Percentiles rank a stretch among this genome's conserved stretches.
phyloP scores from a whole-genome alignment of 37 sponge, comb jelly and placozoan species.

The Axinella damicornis region DNA sequence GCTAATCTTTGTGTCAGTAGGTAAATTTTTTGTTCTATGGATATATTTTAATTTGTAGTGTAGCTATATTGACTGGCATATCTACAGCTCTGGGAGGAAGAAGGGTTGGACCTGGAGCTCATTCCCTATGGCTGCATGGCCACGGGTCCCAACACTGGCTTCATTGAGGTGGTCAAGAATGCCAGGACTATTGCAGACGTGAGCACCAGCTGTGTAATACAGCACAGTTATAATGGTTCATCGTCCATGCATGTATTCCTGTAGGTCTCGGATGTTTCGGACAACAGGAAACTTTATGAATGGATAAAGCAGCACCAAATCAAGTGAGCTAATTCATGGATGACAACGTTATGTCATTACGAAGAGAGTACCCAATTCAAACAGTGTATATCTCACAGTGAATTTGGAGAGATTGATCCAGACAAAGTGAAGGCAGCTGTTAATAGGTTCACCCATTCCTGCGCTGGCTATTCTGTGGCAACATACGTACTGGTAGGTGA shows the following conservation, averaged over 20 bases:
- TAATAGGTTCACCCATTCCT: conserved; percentile 83
- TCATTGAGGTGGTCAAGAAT: conserved; percentile 91
- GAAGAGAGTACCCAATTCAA: not conserved
- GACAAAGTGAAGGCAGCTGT: conserved; percentile 68
- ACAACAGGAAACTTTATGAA: conserved; percentile 43
- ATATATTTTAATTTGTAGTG: not conserved
- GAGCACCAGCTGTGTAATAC: not conserved
- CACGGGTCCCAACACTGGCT: conserved; percentile 74
- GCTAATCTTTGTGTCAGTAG: not conserved
- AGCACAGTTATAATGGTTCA: no score
- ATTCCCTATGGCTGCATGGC: conserved; percentile 93
- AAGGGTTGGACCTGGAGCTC: conserved; percentile 77
- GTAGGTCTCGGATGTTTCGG: not conserved
- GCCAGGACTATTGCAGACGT: conserved; percentile 72
- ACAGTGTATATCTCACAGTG: conserved; percentile 51
- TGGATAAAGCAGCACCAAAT: conserved; percentile 64
- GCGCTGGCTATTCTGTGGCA: conserved; percentile 96
- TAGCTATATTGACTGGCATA: not conserved
- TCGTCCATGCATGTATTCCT: no score
- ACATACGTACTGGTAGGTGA: conserved; percentile 91
- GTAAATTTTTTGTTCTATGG: not conserved
- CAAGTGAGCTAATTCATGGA: conserved; percentile 27
- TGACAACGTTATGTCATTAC: no score
- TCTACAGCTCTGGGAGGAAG: conserved; percentile 77
- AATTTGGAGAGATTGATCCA: conserved; percentile 53